Evolutionary conservation across 2,113 vertebrate genomes (phyloP).

Genomic region (Rousettus leschenaultii): DNA sequence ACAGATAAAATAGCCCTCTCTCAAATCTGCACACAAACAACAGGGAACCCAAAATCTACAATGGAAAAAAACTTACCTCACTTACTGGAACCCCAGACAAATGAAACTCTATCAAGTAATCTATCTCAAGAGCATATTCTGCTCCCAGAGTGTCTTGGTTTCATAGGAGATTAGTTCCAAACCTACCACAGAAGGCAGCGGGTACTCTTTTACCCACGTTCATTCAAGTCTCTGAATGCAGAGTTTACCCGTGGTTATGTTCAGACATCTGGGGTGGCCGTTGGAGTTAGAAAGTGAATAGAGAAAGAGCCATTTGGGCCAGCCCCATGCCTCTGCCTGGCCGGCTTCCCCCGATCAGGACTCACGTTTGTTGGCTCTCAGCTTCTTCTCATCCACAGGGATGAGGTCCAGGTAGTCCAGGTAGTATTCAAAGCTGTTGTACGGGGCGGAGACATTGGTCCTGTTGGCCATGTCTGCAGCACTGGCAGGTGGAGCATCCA

Average conservation of each 20-base stretch:
- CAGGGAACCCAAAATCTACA: not conserved
- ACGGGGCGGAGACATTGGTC: constrained; percentile 75
- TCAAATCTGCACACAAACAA: not conserved
- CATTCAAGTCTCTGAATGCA: accelerated
- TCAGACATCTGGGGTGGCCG: accelerated
- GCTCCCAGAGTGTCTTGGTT: not conserved
- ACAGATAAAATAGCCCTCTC: not conserved
- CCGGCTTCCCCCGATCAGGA: not conserved
- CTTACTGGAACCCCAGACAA: not conserved
- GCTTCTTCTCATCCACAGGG: constrained; percentile 88
- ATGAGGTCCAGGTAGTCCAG: constrained; percentile 90
- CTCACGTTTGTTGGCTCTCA: constrained; percentile 93
- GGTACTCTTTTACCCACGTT: not conserved
- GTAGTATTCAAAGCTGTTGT: constrained; percentile 89
- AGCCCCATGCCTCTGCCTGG: not conserved
- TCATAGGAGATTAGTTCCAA: not conserved
- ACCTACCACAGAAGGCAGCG: not conserved
- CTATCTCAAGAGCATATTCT: not conserved
- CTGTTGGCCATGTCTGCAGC: constrained; percentile 75
- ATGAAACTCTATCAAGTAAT: not conserved
- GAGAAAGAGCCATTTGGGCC: not conserved
- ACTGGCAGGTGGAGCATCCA: not conserved
- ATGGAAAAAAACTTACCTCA: not conserved
- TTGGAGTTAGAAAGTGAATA: not conserved
- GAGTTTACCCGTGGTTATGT: accelerated